These are phyloP conservation scores for Papilio gigon DNA, from an alignment of 2,888 invertebrate genomes.

Conservation along the genomic window DNA sequence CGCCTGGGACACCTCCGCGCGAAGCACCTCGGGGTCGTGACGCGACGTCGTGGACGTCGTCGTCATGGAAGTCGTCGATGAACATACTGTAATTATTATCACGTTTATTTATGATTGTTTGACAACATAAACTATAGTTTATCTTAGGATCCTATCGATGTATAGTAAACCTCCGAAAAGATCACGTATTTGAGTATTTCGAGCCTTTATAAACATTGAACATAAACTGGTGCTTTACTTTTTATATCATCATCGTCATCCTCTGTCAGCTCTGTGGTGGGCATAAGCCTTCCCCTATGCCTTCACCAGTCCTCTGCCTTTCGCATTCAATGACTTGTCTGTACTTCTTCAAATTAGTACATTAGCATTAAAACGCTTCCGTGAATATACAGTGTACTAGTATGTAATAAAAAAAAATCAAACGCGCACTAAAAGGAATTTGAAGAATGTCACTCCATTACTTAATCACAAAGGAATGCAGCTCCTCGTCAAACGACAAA, in stretches of 20 bases:
- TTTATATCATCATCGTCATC: too few species aligned
- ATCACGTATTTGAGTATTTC: too few species aligned
- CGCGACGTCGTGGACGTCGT: conserved; percentile 94
- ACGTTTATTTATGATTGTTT: too few species aligned
- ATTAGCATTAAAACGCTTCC: not conserved
- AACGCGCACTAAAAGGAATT: not conserved
- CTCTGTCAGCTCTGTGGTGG: too few species aligned
- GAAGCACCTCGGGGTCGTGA: conserved; percentile 96
- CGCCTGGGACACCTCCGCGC: conserved; percentile 95
- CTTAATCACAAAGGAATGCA: conserved; percentile 30
- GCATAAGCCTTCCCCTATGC: too few species aligned
- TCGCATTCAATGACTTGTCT: too few species aligned
- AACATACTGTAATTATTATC: conserved; percentile 85
- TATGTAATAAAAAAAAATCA: not conserved
- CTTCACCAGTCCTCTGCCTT: too few species aligned
- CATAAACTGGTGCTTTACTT: too few species aligned
- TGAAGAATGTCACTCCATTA: conserved; percentile 14
- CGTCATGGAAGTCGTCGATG: conserved; percentile 85
- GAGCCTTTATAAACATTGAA: too few species aligned
- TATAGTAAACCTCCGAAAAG: too few species aligned
- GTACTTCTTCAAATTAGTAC: not conserved
- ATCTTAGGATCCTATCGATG: too few species aligned
- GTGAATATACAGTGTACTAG: not conserved
- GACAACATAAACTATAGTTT: too few species aligned
- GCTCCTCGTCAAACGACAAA: conserved; percentile 14